Evolutionary conservation across 2,113 vertebrate species (phyloP).

Genomic region (Leucopternis melanops): DNA sequence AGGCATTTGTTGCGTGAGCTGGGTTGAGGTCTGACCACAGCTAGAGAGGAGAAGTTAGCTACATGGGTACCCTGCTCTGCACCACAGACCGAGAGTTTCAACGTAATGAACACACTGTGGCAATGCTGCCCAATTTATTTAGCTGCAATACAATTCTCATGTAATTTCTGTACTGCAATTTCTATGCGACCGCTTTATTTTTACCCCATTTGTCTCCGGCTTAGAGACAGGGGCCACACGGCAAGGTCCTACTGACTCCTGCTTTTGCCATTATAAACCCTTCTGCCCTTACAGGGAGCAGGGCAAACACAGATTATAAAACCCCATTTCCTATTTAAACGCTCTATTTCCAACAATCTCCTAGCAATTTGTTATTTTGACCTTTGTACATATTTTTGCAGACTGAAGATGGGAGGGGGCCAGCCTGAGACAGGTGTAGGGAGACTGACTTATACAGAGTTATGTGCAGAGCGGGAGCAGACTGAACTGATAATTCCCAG

Average conservation of each 20-base stretch:
- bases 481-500: background rate
- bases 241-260: background rate
- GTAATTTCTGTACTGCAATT: background rate
- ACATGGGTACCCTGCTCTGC: background rate
- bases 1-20: background rate
- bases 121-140: background rate
- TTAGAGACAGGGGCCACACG: background rate
- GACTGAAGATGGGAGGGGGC: background rate
- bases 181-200: background rate
- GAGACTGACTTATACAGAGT: background rate
- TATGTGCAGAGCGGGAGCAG: background rate
- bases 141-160: background rate
- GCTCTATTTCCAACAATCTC: background rate
- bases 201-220: background rate
- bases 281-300: background rate
- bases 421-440: background rate
- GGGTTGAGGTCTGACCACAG: background rate
- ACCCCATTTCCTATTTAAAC: background rate
- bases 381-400: background rate
- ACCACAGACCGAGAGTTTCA: background rate
- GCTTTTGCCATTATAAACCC: background rate
- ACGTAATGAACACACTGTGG: background rate
- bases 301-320: background rate
- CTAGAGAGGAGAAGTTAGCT: background rate
- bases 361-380: conserved; percentile 1